A percentile compares a stretch with the other conserved stretches of the same genome.
Conservation (phyloP, 2,113 vertebrate species). For the Salvator merianae region DNA sequence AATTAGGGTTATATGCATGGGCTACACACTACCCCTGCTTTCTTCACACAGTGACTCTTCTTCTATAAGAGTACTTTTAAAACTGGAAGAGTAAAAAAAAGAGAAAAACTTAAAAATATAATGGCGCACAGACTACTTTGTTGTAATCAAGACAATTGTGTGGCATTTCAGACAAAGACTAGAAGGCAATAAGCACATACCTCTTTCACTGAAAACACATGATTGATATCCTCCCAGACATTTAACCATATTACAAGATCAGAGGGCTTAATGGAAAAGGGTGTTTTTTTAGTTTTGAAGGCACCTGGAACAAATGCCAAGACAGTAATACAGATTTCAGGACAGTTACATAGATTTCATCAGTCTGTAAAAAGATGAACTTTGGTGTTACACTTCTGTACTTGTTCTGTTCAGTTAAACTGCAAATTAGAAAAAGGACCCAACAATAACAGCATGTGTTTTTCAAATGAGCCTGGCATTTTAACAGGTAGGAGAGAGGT, state of each 20-base stretch:
- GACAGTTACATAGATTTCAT: neutral
- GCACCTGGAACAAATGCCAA: neutral
- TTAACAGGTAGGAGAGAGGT: neutral
- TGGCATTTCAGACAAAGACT: neutral
- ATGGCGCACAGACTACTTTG: neutral
- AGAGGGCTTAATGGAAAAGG: neutral
- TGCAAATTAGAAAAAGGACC: neutral
- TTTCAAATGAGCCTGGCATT: neutral
- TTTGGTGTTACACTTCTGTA: neutral
- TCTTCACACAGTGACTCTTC: too few relatives aligned
- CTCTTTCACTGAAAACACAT: neutral
- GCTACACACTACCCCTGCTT: too few relatives aligned
- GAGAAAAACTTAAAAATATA: neutral
- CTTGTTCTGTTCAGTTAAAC: neutral
- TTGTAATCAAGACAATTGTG: neutral
- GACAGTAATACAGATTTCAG: neutral
- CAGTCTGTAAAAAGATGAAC: constrained; percentile 9
- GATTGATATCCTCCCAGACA: neutral
- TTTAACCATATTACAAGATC: neutral
- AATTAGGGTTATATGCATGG: too few relatives aligned
- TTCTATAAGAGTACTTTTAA: too few relatives aligned
- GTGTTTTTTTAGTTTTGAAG: neutral
- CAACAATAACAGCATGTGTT: neutral
- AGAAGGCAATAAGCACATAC: neutral
- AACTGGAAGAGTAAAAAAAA: too few relatives aligned